Base-by-base conservation (phyloP, 1,140 invertebrate genomes). In the Leptonema lineaticorne region DNA sequence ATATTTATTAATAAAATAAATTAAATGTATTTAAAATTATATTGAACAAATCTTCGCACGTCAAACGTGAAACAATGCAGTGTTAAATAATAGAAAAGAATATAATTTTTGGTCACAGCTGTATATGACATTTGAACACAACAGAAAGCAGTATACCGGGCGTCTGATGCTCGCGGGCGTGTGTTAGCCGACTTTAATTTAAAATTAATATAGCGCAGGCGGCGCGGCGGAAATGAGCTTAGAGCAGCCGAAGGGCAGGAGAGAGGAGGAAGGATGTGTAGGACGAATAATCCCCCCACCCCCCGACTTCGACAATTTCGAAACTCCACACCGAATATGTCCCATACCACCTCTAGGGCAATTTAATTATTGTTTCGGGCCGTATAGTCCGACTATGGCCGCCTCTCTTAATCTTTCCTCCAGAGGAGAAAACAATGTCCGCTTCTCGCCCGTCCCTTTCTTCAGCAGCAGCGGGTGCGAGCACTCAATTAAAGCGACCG, bases 161-260 rank as follows among this genome's bases (percentile, higher is more conserved):
- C 59, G 29, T 33, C 29, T 45, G 30, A 16, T 26, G 56, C 59
- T 26, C 28, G 33, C 72, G 74, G 77, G 75, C 78, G 78, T 76
- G 76, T 75, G 75, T 78, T 79, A 79, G 79, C 78, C 78, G 78
- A 78, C 75, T 81, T 81, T 81, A 81, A 81, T 81, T 81, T 81
- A 81, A 81, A 81, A 81, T 81, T 81, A 81, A 81, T 81, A 81
- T 81, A 79, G 79, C 77, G 56, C 79, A 80, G 78, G 79, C 78
- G 79, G 79, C 78, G 76, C 77, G 57, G 67, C 78, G 77, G 76
- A 79, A 79, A 79, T 79, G 77, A 79, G 77, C 77, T 79, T 77
- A 75, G 76, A 77, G 72, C 69, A 37, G 58, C 67, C 66, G 66
- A 57, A 57, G 58, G 33, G 60, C 41, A 48, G 58, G 16, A 45